phyloP scores from a whole-genome alignment of 2,888 invertebrate genomes.

The Drosophila testacea region DNA sequence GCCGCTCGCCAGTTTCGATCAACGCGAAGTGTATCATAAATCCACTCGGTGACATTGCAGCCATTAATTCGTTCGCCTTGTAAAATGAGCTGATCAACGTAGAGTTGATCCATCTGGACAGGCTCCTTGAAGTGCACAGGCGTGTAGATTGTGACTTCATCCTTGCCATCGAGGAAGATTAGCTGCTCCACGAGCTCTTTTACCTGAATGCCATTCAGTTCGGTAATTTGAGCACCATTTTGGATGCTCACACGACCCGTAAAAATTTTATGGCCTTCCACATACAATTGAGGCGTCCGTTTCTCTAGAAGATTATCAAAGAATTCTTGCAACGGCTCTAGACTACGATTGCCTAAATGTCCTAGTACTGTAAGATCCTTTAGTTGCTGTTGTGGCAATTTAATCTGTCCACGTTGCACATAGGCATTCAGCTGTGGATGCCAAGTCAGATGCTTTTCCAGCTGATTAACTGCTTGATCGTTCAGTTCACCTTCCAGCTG shows the following conservation, averaged over 20 bases:
- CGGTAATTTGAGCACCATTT: conserved; percentile 79
- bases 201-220: conserved; percentile 82
- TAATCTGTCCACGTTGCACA: conserved; percentile 70
- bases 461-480: conserved; percentile 40
- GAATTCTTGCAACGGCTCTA: conserved; percentile 67
- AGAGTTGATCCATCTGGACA: conserved; percentile 72
- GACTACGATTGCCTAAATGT: conserved; percentile 68
- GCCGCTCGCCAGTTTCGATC: conserved; percentile 76
- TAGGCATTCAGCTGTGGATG: conserved; percentile 64
- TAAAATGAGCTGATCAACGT: conserved; percentile 74
- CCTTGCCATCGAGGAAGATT: conserved; percentile 81
- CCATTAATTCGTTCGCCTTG: conserved; percentile 77
- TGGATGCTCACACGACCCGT: conserved; percentile 78
- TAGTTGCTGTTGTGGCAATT: conserved; percentile 56
- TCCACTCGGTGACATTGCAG: conserved; percentile 84
- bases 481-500: conserved; percentile 76
- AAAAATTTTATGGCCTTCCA: conserved; percentile 80
- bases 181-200: conserved; percentile 83
- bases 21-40: conserved; percentile 84
- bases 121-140: conserved; percentile 83
- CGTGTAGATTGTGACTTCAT: conserved; percentile 62
- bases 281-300: conserved; percentile 43
- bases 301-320: conserved; percentile 80
- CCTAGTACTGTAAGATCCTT: conserved; percentile 75
- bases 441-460: conserved; percentile 64